Base-by-base conservation (phyloP, 2,113 vertebrate species). In the Podiceps cristatus region DNA sequence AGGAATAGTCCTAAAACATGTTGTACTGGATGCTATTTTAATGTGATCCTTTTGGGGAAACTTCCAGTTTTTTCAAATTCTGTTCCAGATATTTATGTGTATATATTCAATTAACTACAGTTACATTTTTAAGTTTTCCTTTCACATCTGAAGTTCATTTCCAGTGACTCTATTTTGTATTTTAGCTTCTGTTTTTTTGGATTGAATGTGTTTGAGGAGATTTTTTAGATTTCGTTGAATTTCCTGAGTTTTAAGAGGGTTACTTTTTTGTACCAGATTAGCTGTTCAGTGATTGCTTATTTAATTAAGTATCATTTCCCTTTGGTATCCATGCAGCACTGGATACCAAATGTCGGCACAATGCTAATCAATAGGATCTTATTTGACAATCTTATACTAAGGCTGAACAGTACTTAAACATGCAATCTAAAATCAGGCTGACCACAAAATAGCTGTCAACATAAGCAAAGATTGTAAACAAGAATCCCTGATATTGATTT, bases 191-290 rank as follows among this genome's bases (percentile, higher is more conserved):
- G n/a, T 5, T 2, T 81, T 69, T 52, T 72, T 27, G 1, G 1
- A 2, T 40, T 58, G 9, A 8, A n/a, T 52, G 9, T 4, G 23
- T 7, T 3, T 27, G 4, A 3, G 28, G 20, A 5, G 10, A n/a
- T 31, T 59, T 75, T 67, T 74, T 75, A 42, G 10, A 13, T 78
- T 77, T 90, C n/a, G 2, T 45, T 90, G 20, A 60, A 35, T 72
- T 87, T 72, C 24, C 25, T 75, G 28, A 55, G 10, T 37, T 88
- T 92, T 67, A 37, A 10, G 16, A 73, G 5, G 31, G 27, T 27
- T 37, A 37, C 9, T 4, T 28, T 49, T 50, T 79, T 42, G 1
- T 20, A 60, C 66, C 6, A 58, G 27, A 49, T 73, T 22, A 55
- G 4, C 16, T 84, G 4, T 29, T 75, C 44, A 72, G 7, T 45